Evolutionary conservation across 2,888 invertebrate genomes (phyloP).

Genomic region (Nowickia ferox): DNA sequence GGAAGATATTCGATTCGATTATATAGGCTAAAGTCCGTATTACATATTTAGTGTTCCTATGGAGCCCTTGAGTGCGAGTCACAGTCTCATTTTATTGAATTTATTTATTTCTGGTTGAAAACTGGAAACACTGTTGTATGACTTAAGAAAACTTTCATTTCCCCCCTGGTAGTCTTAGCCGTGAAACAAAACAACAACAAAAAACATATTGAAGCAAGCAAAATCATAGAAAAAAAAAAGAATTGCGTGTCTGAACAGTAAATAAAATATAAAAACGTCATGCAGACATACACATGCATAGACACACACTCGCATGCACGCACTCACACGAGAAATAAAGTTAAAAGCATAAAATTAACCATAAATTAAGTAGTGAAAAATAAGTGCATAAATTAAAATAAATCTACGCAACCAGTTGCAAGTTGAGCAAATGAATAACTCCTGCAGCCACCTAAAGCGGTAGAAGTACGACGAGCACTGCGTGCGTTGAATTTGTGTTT

Average conservation of each 20-base stretch:
- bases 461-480: neutral
- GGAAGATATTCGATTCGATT: no score
- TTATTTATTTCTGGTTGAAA: neutral
- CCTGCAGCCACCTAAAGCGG: conserved; percentile 18
- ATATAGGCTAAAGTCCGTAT: no score
- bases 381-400: conserved; percentile 70
- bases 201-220: conserved; percentile 14
- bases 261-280: conserved; percentile 43
- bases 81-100: no score
- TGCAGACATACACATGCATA: neutral
- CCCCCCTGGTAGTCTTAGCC: neutral
- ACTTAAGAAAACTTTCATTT: conserved; percentile 3
- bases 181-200: neutral
- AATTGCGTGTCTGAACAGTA: conserved; percentile 66
- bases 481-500: conserved; percentile 9
- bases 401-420: conserved; percentile 50
- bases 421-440: conserved; percentile 25
- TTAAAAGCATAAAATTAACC: conserved; percentile 72
- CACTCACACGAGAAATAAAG: conserved; percentile 30
- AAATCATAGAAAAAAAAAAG: conserved; percentile 20
- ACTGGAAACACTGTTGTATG: conserved; percentile 22
- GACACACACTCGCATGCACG: neutral
- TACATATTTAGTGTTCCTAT: no score
- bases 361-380: conserved; percentile 70
- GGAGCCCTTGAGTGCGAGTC: no score